Percentiles rank a stretch among this genome's conserved stretches.
Conservation (phyloP, 2,797 vertebrate genomes). For the Bradypodion pumilum region DNA sequence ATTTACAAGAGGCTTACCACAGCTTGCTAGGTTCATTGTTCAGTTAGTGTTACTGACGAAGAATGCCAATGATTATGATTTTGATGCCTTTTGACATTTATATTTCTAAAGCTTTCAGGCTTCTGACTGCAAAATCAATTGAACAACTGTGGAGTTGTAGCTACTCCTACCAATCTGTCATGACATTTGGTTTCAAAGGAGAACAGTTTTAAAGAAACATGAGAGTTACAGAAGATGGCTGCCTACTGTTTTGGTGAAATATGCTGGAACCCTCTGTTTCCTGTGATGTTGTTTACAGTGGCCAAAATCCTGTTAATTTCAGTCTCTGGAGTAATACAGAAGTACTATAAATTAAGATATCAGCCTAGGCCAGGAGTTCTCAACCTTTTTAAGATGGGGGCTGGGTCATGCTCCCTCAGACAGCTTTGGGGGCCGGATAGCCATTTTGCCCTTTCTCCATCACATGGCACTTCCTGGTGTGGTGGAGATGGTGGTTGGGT, state of each 20-base stretch:
- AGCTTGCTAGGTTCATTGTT: conserved; percentile 51
- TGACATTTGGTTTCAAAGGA: conserved; percentile 1
- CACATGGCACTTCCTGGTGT: too few relatives aligned
- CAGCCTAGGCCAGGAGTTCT: too few relatives aligned
- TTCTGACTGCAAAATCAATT: conserved; percentile 28
- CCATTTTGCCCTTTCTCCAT: too few relatives aligned
- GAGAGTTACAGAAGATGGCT: too few relatives aligned
- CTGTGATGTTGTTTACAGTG: background rate
- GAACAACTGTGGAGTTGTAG: background rate
- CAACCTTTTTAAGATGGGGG: too few relatives aligned
- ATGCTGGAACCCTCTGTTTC: background rate
- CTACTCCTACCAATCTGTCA: conserved; percentile 2
- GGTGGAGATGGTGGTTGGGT: too few relatives aligned
- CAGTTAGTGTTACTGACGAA: conserved; percentile 58
- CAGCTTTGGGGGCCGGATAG: too few relatives aligned
- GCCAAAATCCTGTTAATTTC: too few relatives aligned
- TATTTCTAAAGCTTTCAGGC: conserved; percentile 40
- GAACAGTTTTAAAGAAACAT: background rate
- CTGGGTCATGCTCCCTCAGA: too few relatives aligned
- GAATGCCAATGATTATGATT: conserved; percentile 57
- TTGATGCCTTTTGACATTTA: conserved; percentile 37
- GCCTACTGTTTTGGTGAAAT: background rate
- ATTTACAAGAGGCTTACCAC: conserved; percentile 46
- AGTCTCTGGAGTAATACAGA: too few relatives aligned
- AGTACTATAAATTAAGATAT: too few relatives aligned